Base-by-base conservation (phyloP, 1,140 invertebrate species). In the Ips nitidus region DNA sequence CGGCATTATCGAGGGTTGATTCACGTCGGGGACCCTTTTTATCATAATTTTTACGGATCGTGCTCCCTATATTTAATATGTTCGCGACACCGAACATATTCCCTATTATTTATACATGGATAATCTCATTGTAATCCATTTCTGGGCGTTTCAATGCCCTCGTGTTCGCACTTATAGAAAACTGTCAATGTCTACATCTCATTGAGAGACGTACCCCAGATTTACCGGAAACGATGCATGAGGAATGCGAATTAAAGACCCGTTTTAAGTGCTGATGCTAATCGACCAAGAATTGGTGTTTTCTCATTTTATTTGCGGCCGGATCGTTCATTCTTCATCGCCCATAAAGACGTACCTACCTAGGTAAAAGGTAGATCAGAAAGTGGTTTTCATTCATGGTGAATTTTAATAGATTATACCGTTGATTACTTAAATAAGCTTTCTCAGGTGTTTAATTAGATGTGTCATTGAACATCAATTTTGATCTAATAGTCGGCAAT, bases 31-130 rank as follows among this genome's bases (percentile, higher is more conserved):
- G 52, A 55, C 52, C 52, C 52, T 36, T 55, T 40, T 58, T 58
- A 8, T 58, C 56, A 58, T 58, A 58, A 58, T 58, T 58, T 58
- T 40, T 40, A 58, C 40, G 56, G 37, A 37, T 58, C 56, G 56
- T 58, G 56, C 37, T 37, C 41, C 56, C 1, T 58, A 2, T 40
- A 41, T 40, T 22, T 41, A 58, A 58, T 1, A 58, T 37, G 56
- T 40, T 58, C 41, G 41, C 36, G 56, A 40, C 56, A 2, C 36
- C 52, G 52, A 55, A 55, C 52, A 55, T 55, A 55, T 36, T 55
- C 37, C 37, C 37, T 36, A 55, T 55, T 55, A 55, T 55, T 22
- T 5, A 2, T 2, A 50, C 1, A 50, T 50, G 22, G 22, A 22
- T 22, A 22, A 22, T 22, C 22, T 22, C 22, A 22, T 22, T 22